Percentiles rank a stretch among this genome's conserved stretches.
These are phyloP conservation scores for Raja brachyura DNA, from an alignment of 2,113 vertebrate genomes.

Conservation along the genomic window DNA sequence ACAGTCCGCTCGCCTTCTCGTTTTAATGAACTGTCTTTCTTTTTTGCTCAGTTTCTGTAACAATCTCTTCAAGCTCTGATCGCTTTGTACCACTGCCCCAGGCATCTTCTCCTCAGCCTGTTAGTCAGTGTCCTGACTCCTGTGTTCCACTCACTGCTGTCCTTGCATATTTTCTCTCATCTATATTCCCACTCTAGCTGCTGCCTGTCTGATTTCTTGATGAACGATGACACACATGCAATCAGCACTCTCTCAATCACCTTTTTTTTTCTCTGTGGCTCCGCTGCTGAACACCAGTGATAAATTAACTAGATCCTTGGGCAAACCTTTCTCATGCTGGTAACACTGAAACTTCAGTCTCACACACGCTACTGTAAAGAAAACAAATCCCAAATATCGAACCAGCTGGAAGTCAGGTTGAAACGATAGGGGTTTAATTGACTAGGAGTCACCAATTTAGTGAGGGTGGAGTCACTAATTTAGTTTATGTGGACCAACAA, in stretches of 20 bases:
- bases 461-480: not conserved
- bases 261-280: not conserved
- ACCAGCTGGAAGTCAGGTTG: no score
- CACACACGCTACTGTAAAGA: no score
- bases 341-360: not conserved
- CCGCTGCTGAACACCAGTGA: not conserved
- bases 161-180: slow-evolving; percentile 2
- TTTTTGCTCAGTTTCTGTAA: not conserved
- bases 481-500: not conserved
- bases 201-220: not conserved
- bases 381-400: no score
- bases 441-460: not conserved
- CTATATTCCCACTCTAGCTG: not conserved
- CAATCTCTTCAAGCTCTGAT: not conserved
- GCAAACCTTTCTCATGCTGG: not conserved
- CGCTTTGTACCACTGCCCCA: not conserved
- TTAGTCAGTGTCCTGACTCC: not conserved
- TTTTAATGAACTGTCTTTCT: not conserved
- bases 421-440: not conserved
- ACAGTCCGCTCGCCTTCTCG: not conserved
- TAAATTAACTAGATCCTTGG: not conserved
- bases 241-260: slow-evolving; percentile 1
- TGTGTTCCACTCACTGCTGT: not conserved
- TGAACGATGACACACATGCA: slow-evolving; percentile 2
- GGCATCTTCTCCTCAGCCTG: not conserved